Evolutionary conservation across 1,140 invertebrate genomes (phyloP), one percentile per base, ranked within the genome.

Genomic region (Habropoda laboriosa): DNA sequence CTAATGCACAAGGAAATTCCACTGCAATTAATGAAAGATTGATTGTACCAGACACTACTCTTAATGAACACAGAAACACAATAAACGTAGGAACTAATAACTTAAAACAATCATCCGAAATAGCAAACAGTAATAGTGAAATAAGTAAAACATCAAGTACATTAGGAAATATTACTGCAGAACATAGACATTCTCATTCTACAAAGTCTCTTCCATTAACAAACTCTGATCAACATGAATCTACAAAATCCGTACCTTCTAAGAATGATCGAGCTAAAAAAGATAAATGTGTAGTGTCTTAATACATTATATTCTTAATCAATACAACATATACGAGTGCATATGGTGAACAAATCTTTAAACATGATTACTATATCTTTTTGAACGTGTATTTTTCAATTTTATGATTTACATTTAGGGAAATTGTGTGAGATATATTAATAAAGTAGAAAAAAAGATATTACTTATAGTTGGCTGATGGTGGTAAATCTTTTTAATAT

Each of bases 391-490:
- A 71, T 80, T 86, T 81, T 83, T 68, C 78, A 81, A 80, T 83
- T 75, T 70, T 88, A 83, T 86, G 83, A 86, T 82, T 86, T 89
- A 84, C 55, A 85, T 85, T 86, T 73, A 79, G 71, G 75, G 55
- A 73, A 80, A 87, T 83, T 91, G 85, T 92, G 91, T 90, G 89
- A 92, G 85, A 91, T 89, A 86, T 85, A 83, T 89, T 86, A 92
- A 93, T 91, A 92, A 92, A 93, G 85, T 87, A 90, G 82, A 87
- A 74, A 58, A 77, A 77, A 66, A 81, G 80, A 81, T 78, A 78
- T 78, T 61, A 76, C 63, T 83, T 81, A 79, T 75, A 86, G 82
- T 89, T 92, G 92, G 92, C 91, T 92, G 91, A 90, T 92, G 92
- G 90, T 91, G 86, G 89, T 86, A 76, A 80, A 77, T 84, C 24